Evolutionary conservation across 64 coral and sea anemone species (phyloP), one percentile per base, ranked within the genome.

Genomic region (Pocillopora verrucosa): DNA sequence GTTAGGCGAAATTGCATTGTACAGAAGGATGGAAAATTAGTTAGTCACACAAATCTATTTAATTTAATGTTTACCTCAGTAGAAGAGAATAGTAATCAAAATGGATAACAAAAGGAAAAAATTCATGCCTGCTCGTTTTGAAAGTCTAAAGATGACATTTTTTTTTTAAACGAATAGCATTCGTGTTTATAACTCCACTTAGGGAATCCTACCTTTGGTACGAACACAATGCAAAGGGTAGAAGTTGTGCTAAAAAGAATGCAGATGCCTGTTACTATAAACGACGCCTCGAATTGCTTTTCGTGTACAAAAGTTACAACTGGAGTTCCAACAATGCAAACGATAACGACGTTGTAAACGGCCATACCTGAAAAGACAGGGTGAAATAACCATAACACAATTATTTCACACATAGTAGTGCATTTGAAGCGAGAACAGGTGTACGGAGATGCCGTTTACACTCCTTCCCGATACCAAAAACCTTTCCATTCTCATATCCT

Each of bases 321-420:
- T 1, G 94, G 94, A 35, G 76, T 90, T 11, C 94, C 94, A 2
- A 95, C 77, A 35, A 92, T 19, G 51, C 94, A 92, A 16, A 92
- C 94, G 72, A 95, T 95, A 4, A 95, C 89, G 16, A 95, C 89
- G 64, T 89, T 95, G 72, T 95, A 95, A 19, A 95, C 94, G 10
- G 94, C 94, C 85, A 92, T 89, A 30, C 94, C 94, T 95, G 56
- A 13, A 34, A 63, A 17, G 41, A 64, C 12, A n/a, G 17, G 16
- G 7, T 20, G 22, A 67, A 16, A 16, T 7, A 67, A 0, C 64
- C 64, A 19, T 67, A 7, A 22, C 64, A 67, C 22, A 67, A 16
- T n/a, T 70, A 2, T n/a, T 70, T 20, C n/a, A 70, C 25, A 25
- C 22, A 1, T 70, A 7, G 67, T 0, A 70, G 22, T 19, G 9